Conservation (phyloP, 2,888 invertebrate species). For the Tethea ocularis region DNA sequence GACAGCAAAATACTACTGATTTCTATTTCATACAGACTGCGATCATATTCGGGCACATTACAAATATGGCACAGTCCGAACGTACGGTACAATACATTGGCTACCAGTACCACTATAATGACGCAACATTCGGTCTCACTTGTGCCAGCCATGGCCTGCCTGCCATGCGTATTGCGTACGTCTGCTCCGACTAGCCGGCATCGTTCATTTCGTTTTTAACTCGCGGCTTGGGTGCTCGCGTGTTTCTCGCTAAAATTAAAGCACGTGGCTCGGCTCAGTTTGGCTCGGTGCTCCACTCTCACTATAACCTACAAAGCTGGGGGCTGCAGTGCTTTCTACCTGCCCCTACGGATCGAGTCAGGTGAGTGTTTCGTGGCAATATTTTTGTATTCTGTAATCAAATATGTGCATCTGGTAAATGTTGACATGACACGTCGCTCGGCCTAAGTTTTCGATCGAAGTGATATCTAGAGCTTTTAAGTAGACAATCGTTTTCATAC, state of each 20-base stretch:
- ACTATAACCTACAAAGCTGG: conserved; percentile 56
- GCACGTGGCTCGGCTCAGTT: conserved; percentile 60
- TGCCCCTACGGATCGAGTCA: conserved; percentile 17
- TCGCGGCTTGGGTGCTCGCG: conserved; percentile 56
- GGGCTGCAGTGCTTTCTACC: conserved; percentile 19
- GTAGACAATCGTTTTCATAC: neutral
- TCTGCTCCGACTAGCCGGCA: conserved; percentile 20
- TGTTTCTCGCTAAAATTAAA: conserved; percentile 53
- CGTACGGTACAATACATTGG: conserved; percentile 12
- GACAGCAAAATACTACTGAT: neutral
- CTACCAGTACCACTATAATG: conserved; percentile 36
- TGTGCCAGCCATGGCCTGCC: conserved; percentile 23
- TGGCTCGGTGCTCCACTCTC: conserved; percentile 58
- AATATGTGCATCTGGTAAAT: neutral
- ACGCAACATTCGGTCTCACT: conserved; percentile 57
- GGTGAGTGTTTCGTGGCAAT: conserved; percentile 27
- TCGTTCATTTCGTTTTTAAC: conserved; percentile 66
- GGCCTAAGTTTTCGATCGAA: neutral
- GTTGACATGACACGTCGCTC: conserved; percentile 1
- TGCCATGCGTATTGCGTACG: conserved; percentile 40
- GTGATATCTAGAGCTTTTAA: conserved; percentile 1
- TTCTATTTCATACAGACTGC: neutral
- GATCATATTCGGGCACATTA: neutral
- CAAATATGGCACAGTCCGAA: neutral
- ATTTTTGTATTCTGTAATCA: conserved; percentile 15